Evolutionary conservation across 2,113 vertebrate genomes (phyloP).

Genomic region (Notechis scutatus): DNA sequence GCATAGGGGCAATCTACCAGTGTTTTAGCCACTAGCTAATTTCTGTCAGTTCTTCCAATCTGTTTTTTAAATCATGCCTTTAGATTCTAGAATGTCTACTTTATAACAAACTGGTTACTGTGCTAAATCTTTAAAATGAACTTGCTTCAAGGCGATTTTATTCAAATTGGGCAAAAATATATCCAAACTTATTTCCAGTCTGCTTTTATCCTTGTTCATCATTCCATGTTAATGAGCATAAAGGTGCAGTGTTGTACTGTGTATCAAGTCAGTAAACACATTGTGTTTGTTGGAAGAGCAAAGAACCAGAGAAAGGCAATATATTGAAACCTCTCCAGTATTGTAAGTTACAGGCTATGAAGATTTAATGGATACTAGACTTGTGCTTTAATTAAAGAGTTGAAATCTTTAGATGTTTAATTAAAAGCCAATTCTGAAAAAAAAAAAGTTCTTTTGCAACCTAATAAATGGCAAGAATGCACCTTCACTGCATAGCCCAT

Average conservation of each 20-base stretch:
- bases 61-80: background rate
- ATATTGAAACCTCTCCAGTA: background rate
- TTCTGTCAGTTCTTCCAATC: background rate
- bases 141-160: background rate
- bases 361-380: constrained; percentile 5
- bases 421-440: constrained; percentile 4
- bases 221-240: background rate
- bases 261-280: constrained; percentile 29
- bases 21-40: constrained; percentile 5
- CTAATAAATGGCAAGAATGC: background rate
- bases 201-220: constrained; percentile 16
- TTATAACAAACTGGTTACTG: background rate
- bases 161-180: background rate
- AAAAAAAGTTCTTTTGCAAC: background rate
- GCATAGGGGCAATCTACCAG: constrained; percentile 25
- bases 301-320: constrained; percentile 6
- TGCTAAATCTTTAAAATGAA: background rate
- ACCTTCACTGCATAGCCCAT: background rate
- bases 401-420: constrained; percentile 22
- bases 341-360: background rate
- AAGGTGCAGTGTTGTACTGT: constrained; percentile 7
- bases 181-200: background rate
- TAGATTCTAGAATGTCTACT: rapidly evolving
- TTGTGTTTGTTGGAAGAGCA: background rate
- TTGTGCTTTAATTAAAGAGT: constrained; percentile 6